These are phyloP conservation scores for Callyntrura sp. DNA, from an alignment of 2,888 invertebrate genomes.

Conservation along the genomic window DNA sequence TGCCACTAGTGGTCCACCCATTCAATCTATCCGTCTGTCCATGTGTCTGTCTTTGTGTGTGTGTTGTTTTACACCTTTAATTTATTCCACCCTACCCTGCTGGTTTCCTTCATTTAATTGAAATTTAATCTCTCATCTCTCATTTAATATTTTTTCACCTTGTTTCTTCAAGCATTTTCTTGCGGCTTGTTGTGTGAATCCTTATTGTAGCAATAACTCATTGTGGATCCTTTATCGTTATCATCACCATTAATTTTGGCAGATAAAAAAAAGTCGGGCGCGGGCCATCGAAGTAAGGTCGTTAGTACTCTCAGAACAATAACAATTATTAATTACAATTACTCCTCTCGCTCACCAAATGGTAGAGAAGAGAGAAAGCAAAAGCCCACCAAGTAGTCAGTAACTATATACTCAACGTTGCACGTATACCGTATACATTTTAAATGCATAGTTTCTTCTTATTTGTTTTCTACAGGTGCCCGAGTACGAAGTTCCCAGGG, in stretches of 20 bases:
- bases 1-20: neutral
- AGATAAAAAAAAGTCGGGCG: too few species aligned
- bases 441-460: constrained; percentile 48
- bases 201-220: constrained; percentile 37
- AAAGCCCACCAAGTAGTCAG: too few species aligned
- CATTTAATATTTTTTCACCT: constrained; percentile 30
- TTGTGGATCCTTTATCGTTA: neutral
- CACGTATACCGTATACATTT: too few species aligned
- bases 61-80: constrained; percentile 69
- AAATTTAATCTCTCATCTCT: constrained; percentile 77
- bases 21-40: constrained; percentile 17
- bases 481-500: constrained; percentile 77
- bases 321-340: too few species aligned
- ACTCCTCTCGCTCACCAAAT: too few species aligned
- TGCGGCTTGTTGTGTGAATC: neutral
- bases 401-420: too few species aligned
- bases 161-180: constrained; percentile 17
- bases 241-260: constrained; percentile 25
- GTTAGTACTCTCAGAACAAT: too few species aligned
- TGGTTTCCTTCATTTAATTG: constrained; percentile 73
- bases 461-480: constrained; percentile 75
- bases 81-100: constrained; percentile 69
- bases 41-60: neutral
- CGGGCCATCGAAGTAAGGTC: too few species aligned
- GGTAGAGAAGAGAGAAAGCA: too few species aligned